Evolutionary conservation across 2,888 invertebrate species (phyloP).

Genomic region (Hyppa rectilinea): DNA sequence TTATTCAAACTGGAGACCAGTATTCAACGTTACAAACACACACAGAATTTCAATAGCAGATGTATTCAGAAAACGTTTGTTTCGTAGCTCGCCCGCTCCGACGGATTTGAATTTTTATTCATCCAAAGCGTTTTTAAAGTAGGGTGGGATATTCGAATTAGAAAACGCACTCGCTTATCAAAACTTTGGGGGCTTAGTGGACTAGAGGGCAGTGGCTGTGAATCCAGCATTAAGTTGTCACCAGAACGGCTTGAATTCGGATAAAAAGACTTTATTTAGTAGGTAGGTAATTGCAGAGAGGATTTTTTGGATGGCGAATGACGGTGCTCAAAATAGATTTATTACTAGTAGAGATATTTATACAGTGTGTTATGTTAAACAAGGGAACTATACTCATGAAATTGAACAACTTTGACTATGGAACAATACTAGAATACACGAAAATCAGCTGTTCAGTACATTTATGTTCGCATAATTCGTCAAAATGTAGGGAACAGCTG

Average conservation of each 20-base stretch:
- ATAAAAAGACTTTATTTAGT: not conserved
- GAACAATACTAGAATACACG: too few relatives aligned
- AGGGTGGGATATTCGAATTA: conserved; percentile 45
- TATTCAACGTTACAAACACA: conserved; percentile 1
- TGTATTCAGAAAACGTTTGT: conserved; percentile 25
- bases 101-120: conserved; percentile 58
- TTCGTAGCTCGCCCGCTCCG: conserved; percentile 32
- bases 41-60: conserved; percentile 10
- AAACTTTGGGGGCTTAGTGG: conserved; percentile 22
- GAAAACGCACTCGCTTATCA: conserved; percentile 48
- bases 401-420: too few relatives aligned
- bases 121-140: conserved; percentile 45
- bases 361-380: too few relatives aligned
- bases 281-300: not conserved
- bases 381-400: too few relatives aligned
- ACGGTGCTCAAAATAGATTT: not conserved
- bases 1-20: not conserved
- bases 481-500: too few relatives aligned
- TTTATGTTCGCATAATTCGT: too few relatives aligned
- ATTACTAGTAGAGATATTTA: not conserved
- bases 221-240: conserved; percentile 12
- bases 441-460: too few relatives aligned
- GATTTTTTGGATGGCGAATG: not conserved
- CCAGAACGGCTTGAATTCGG: not conserved
- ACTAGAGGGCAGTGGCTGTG: not conserved